Evolutionary conservation across 2,888 invertebrate species (phyloP).

Genomic region (Tenodera sinensis): DNA sequence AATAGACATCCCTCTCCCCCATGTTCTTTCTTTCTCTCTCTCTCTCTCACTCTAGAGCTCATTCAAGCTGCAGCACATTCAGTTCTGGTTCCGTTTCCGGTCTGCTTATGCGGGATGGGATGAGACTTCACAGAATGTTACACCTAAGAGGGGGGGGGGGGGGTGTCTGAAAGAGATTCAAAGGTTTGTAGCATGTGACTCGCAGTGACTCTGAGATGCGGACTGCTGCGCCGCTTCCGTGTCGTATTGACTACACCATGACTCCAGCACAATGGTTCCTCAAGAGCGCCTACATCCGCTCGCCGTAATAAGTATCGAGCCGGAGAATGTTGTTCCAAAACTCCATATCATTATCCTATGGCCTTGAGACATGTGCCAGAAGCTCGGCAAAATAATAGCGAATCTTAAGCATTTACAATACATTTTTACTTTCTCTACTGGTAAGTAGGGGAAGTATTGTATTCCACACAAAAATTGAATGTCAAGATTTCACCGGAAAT

Average conservation of each 20-base stretch:
- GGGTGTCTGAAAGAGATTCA: background rate
- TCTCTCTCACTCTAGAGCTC: background rate
- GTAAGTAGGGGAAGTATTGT: no score
- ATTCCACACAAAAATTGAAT: no score
- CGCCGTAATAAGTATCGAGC: background rate
- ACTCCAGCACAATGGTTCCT: background rate
- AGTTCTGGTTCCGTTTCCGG: background rate
- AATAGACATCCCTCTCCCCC: background rate
- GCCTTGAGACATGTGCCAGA: no score
- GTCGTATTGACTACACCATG: background rate
- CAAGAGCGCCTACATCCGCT: background rate
- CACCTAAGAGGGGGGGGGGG: background rate
- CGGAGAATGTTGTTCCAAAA: background rate
- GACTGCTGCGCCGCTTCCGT: background rate
- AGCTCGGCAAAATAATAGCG: no score
- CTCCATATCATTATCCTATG: no score
- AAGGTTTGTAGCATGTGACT: background rate
- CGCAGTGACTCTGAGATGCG: background rate
- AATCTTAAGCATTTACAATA: no score
- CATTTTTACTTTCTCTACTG: no score
- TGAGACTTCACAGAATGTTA: background rate
- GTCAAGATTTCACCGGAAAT: no score
- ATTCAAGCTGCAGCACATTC: background rate
- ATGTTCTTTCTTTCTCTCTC: background rate
- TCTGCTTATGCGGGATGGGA: background rate